Evolutionary conservation across 2,797 vertebrate species (phyloP), one percentile per base, ranked within the genome.

Genomic region (Neosilurus mollespiculum): DNA sequence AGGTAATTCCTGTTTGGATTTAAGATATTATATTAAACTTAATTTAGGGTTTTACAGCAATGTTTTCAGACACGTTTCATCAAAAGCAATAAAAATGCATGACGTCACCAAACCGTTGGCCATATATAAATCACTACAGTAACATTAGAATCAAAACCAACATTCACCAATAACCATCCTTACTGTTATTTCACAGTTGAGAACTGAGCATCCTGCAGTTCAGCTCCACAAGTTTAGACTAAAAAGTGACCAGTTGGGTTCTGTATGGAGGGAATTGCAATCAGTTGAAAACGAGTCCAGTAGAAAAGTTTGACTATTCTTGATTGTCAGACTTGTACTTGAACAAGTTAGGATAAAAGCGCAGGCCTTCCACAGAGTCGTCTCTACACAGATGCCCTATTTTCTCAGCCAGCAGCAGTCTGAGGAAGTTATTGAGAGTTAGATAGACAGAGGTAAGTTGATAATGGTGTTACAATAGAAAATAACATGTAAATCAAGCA

Each of bases 381-480:
- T 99, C 98, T 91, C 98, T 92, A 90, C 98, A 99, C 88, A 99
- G 94, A 86, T 98, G 97, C 26, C 98, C 98, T 96, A 98, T 96
- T 93, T 99, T 98, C 94, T 99, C 98, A 61, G 98, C 98, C 86
- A 99, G 95, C 79, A 99, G 91, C 88, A 99, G 91, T 91, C 98
- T 99, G 88, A 72, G 24, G 56, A 70, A 67, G 56, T 73, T 37
- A 58, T 34, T 49, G 67, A 84, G 26, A 30, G 53, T 77, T 65
- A 82, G 56, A n/a, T 8, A 64, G 70, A 71, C 51, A 9, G 4
- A n/a, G 30, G 22, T 14, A 53, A 69, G 8, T 8, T 53, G 30
- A 76, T 18, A 15, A 65, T 56, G 24, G 11, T 51, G 37, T 26
- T n/a, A 61, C 56, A 18, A 58, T 6, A 37, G 15, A 58, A 66